These are phyloP conservation scores for Drosophila tripunctata DNA, from an alignment of 2,888 invertebrate species.

Conservation along the genomic window DNA sequence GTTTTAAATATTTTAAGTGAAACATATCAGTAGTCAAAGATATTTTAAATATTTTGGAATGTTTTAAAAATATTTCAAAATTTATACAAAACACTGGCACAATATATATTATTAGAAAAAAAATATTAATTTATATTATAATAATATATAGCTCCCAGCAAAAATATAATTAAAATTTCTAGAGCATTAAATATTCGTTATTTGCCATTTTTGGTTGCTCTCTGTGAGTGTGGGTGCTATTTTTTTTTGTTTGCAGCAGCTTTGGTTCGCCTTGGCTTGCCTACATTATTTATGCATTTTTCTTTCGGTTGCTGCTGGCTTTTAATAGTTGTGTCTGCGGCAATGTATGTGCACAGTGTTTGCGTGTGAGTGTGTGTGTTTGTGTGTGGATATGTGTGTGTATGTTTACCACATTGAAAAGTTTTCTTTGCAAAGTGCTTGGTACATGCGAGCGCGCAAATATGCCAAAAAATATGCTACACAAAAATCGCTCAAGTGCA, in stretches of 20 bases:
- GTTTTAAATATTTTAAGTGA: too few relatives aligned
- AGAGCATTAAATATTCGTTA: constrained; percentile 46
- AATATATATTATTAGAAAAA: too few relatives aligned
- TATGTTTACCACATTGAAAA: constrained; percentile 76
- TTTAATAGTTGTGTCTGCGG: constrained; percentile 71
- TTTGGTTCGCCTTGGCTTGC: constrained; percentile 49
- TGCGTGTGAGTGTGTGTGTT: constrained; percentile 15
- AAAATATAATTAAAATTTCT: too few relatives aligned
- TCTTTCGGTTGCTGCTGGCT: constrained; percentile 62
- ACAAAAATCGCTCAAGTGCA: constrained; percentile 80
- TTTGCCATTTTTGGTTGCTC: not conserved
- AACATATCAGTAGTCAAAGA: too few relatives aligned
- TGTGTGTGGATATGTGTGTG: constrained; percentile 25
- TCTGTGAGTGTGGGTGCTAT: not conserved
- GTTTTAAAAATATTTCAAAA: too few relatives aligned
- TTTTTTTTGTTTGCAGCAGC: constrained; percentile 28
- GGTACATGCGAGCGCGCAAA: constrained; percentile 75
- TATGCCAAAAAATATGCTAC: constrained; percentile 80
- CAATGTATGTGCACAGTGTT: constrained; percentile 38
- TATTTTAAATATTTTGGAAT: too few relatives aligned
- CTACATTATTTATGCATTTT: constrained; percentile 77
- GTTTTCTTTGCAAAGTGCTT: constrained; percentile 78
- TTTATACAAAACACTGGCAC: too few relatives aligned
- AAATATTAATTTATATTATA: too few relatives aligned
- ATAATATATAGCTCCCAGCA: too few relatives aligned